Evolutionary conservation across 2,888 invertebrate genomes (phyloP).

Genomic region (Cantharis nigra): DNA sequence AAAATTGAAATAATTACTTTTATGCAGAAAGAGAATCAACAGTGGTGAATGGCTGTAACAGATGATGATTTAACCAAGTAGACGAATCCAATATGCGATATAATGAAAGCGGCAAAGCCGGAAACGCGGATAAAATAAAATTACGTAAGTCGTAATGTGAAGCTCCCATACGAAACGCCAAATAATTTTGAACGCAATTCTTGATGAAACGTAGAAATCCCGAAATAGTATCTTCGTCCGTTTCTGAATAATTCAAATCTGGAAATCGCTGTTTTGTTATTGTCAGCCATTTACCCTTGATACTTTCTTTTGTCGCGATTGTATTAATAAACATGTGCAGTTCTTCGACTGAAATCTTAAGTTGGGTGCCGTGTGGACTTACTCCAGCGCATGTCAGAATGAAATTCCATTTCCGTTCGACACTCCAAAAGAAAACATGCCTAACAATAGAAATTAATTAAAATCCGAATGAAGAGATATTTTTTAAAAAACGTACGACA

Average conservation of each 20-base stretch:
- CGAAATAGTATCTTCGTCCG: slow-evolving; percentile 46
- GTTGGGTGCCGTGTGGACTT: slow-evolving; percentile 34
- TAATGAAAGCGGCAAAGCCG: slow-evolving; percentile 48
- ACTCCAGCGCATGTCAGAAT: slow-evolving; percentile 51
- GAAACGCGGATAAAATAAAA: slow-evolving; percentile 47
- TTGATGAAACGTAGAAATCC: slow-evolving; percentile 50
- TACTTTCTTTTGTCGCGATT: slow-evolving; percentile 45
- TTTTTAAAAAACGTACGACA: slow-evolving; percentile 49
- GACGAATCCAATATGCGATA: slow-evolving; percentile 51
- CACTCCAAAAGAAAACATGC: slow-evolving; percentile 51
- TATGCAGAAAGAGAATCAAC: slow-evolving; percentile 20
- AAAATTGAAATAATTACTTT: not conserved
- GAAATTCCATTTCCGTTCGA: slow-evolving; percentile 51
- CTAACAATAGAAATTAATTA: slow-evolving; percentile 36
- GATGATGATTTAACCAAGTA: slow-evolving; percentile 48
- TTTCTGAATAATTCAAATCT: slow-evolving; percentile 31
- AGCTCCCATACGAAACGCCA: not conserved
- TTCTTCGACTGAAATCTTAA: slow-evolving; percentile 43
- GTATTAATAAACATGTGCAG: slow-evolving; percentile 47
- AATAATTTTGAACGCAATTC: slow-evolving; percentile 10
- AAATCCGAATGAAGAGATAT: not conserved
- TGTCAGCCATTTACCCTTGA: slow-evolving; percentile 51
- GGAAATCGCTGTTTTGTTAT: slow-evolving; percentile 45
- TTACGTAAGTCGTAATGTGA: slow-evolving; percentile 38
- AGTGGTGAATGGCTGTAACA: slow-evolving; percentile 40